Evolutionary conservation across 2,113 vertebrate species (phyloP).

Genomic region (Nycticorax nycticorax): DNA sequence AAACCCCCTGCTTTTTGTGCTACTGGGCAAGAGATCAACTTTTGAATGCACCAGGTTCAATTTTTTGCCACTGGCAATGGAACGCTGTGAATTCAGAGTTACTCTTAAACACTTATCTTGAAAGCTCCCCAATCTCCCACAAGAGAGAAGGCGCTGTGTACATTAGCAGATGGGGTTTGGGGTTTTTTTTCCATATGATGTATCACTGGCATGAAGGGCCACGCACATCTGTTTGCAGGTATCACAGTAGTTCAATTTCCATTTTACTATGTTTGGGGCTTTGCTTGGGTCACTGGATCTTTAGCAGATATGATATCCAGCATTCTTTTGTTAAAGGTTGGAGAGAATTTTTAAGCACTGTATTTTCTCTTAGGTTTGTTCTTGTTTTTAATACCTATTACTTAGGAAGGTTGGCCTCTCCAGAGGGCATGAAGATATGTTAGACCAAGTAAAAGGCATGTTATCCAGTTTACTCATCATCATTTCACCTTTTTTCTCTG

Average conservation of each 20-base stretch:
- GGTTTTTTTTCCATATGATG: neutral
- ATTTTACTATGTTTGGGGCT: neutral
- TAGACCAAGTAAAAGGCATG: neutral
- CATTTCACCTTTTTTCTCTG: neutral
- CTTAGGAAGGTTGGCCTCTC: neutral
- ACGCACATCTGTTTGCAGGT: fast-evolving
- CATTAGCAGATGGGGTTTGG: neutral
- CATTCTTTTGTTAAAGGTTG: neutral
- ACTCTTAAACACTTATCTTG: neutral
- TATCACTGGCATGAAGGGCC: neutral
- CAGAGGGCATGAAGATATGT: neutral
- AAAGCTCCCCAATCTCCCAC: neutral
- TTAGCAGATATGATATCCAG: neutral
- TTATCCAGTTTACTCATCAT: neutral
- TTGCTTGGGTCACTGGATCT: neutral
- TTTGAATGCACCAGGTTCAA: neutral
- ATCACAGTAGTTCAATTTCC: neutral
- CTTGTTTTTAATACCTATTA: neutral
- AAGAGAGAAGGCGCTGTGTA: neutral
- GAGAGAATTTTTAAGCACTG: neutral
- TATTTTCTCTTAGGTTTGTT: neutral
- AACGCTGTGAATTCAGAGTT: neutral
- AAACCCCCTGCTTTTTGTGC: neutral
- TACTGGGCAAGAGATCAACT: neutral
- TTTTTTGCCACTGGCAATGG: neutral